Conservation (phyloP, 2,113 vertebrate genomes). For the Neomonachus schauinslandi region DNA sequence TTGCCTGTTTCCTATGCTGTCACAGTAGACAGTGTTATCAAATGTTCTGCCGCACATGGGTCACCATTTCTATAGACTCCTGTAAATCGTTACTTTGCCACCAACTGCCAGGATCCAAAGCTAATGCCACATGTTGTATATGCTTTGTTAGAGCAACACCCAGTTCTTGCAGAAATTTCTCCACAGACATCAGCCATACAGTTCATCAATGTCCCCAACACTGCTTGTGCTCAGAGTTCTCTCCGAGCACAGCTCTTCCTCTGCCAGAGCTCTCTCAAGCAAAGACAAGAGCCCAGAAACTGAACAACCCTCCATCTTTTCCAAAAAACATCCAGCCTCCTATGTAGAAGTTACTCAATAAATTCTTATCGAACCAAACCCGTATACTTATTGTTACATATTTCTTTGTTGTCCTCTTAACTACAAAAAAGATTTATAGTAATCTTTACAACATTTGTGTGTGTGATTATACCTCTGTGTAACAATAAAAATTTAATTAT, state of each 20-base stretch:
- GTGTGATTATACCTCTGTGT: background rate
- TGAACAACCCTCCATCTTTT: background rate
- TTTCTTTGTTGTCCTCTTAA: background rate
- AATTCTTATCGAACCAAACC: background rate
- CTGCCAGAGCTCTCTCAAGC: background rate
- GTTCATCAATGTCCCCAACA: background rate
- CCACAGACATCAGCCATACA: background rate
- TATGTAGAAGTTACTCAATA: background rate
- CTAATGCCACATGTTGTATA: background rate
- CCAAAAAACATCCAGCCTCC: background rate
- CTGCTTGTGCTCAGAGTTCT: background rate
- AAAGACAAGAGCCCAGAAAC: background rate
- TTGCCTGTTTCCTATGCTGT: background rate
- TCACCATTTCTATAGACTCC: background rate
- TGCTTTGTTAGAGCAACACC: background rate
- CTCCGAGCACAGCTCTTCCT: background rate
- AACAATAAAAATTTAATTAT: background rate
- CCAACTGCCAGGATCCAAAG: background rate
- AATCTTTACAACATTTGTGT: background rate
- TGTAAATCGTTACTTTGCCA: background rate
- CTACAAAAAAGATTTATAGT: background rate
- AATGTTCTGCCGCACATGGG: background rate
- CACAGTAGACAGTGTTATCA: background rate
- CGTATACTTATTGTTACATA: background rate
- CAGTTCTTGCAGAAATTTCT: background rate